phyloP scores from a whole-genome alignment of 2,113 vertebrate species.

The Corvus hawaiiensis region DNA sequence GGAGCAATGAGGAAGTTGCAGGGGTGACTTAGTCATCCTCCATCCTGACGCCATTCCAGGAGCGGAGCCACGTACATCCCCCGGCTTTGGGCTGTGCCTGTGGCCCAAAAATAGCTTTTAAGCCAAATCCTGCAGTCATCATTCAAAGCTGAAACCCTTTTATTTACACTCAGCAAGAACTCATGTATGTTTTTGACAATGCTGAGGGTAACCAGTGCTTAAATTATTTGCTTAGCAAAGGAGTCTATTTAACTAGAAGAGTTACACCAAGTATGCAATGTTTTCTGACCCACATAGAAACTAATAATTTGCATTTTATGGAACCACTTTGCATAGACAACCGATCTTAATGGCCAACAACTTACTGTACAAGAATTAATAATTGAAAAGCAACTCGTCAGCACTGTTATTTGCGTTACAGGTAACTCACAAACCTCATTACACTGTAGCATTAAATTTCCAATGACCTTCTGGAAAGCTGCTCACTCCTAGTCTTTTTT shows the following conservation, averaged over 20 bases:
- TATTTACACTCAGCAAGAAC: conserved; percentile 24
- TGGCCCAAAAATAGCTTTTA: conserved; percentile 19
- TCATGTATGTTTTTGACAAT: background rate
- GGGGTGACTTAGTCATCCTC: conserved; percentile 39
- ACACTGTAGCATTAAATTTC: background rate
- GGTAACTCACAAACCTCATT: conserved; percentile 5
- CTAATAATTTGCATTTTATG: conserved; percentile 31
- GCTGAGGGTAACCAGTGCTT: background rate
- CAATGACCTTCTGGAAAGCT: background rate
- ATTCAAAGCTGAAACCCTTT: background rate
- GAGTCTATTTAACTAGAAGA: background rate
- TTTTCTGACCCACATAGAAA: conserved; percentile 49
- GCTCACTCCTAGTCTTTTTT: background rate
- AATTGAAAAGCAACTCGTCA: conserved; percentile 7
- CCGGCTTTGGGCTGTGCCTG: background rate
- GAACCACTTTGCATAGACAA: background rate
- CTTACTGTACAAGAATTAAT: background rate
- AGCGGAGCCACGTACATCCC: background rate
- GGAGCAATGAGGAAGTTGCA: background rate
- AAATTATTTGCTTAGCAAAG: conserved; percentile 43
- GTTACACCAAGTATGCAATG: background rate
- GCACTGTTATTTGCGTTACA: background rate
- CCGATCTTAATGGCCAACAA: background rate
- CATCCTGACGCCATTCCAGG: background rate
- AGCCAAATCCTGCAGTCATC: conserved; percentile 16